Conservation (phyloP, 2,797 vertebrate species). For the Eurystomus glaucurus region DNA sequence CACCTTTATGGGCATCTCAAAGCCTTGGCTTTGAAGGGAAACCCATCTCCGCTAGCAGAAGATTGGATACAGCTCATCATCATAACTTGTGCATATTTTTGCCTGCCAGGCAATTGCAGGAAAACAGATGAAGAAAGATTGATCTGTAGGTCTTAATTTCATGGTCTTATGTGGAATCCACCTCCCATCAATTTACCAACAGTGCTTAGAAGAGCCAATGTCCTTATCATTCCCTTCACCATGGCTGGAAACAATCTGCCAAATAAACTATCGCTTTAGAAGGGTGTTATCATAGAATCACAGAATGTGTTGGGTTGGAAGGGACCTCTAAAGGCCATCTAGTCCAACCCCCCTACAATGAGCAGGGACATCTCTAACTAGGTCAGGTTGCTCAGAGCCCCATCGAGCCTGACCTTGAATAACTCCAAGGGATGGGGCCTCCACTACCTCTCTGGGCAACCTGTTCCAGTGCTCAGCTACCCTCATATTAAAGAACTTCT, state of each 20-base stretch:
- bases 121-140: conserved; percentile 44
- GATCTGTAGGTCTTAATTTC: conserved; percentile 52
- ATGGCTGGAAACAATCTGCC: conserved; percentile 46
- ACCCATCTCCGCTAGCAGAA: not conserved
- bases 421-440: too few relatives aligned
- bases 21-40: conserved; percentile 37
- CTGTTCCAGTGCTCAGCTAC: too few relatives aligned
- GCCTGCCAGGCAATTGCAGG: not conserved
- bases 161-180: conserved; percentile 35
- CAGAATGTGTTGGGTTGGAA: too few relatives aligned
- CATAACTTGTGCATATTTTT: conserved; percentile 38
- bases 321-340: too few relatives aligned
- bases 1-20: not conserved
- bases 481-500: too few relatives aligned
- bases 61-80: conserved; percentile 48
- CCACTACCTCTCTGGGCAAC: too few relatives aligned
- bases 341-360: too few relatives aligned
- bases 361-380: too few relatives aligned
- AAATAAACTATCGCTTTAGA: conserved; percentile 32
- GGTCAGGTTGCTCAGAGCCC: too few relatives aligned
- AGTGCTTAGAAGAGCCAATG: not conserved
- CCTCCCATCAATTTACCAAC: conserved; percentile 9
- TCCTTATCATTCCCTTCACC: conserved; percentile 26
- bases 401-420: too few relatives aligned
- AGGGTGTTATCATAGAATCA: not conserved